A percentile compares a stretch with the other conserved stretches of the same genome.
Evolutionary conservation across 2,888 invertebrate genomes (phyloP).

Genomic region (Callyntrura sp.): DNA sequence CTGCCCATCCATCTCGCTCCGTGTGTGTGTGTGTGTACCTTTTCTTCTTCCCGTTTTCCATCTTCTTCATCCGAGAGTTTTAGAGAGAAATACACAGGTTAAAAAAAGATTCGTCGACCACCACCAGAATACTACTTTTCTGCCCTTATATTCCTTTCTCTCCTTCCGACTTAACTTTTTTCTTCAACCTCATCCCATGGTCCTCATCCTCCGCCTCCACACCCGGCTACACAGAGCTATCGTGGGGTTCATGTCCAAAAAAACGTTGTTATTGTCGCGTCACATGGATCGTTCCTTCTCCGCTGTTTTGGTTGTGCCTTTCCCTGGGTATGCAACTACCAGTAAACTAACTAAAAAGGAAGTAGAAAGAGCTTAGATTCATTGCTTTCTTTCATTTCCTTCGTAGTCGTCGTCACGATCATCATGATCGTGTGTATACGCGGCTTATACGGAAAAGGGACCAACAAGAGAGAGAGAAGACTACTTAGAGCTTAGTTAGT

Average conservation of each 20-base stretch:
- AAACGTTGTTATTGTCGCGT: conserved; percentile 51
- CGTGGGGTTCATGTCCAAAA: conserved; percentile 20
- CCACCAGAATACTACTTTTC: no score
- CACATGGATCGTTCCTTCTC: not conserved
- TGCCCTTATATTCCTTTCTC: conserved; percentile 25
- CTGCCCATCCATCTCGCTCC: conserved; percentile 67
- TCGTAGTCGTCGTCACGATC: conserved; percentile 41
- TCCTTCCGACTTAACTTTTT: conserved; percentile 48
- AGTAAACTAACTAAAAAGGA: no score
- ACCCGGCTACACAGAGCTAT: not conserved
- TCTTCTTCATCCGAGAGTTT: conserved; percentile 60
- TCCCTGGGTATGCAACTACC: no score
- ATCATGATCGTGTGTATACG: no score
- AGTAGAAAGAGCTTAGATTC: conserved; percentile 70
- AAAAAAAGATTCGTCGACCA: conserved; percentile 23
- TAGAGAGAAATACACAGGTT: conserved; percentile 16
- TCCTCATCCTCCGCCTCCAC: conserved; percentile 21
- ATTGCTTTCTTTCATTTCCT: conserved; percentile 60
- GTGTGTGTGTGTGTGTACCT: no score
- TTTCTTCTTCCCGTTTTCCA: conserved; percentile 67
- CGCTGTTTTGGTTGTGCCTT: not conserved
- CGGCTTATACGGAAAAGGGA: not conserved
- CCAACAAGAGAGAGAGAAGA: conserved; percentile 30
- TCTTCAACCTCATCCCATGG: conserved; percentile 32
- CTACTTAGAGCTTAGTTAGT: conserved; percentile 68